Base-by-base conservation (phyloP, 2,797 vertebrate genomes). In the Trachurus trachurus region DNA sequence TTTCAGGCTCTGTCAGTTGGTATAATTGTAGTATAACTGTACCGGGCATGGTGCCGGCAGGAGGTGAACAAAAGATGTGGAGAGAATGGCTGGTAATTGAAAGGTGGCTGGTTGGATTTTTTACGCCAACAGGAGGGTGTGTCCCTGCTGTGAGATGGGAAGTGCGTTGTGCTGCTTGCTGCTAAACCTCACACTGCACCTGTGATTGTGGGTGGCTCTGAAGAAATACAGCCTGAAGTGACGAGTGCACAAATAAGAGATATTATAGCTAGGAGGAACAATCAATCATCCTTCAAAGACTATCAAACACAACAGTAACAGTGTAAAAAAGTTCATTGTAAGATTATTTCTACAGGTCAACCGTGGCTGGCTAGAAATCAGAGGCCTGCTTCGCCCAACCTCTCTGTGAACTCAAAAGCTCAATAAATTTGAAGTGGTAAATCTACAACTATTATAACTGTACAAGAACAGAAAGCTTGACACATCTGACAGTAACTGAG, bases 11-110 rank as follows among this genome's bases (percentile, higher is more conserved):
- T 81, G 56, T 76, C 74, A 75, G 63, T 61, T 67, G 67, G 40
- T 66, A 80, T 91, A 89, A 91, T 81, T 86, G 86, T 54, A 61
- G 61, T 65, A 66, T 74, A 81, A 88, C 86, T 78, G 83, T 70
- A 68, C 29, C 2, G 0, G 40, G 64, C 47, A 58, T 53, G 7
- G 31, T 44, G 61, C 21, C 10, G 15, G 74, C 59, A 71, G 50
- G 70, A 66, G 72, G 62, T 64, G 77, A 75, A 85, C 62, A 73
- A 70, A 70, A 50, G 49, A 74, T 21, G 47, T 16, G 50, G 9
- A 53, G 65, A 69, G 66, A 58, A 34, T 0, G 6, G 12, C 21
- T 1, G 37, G 47, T 71, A 71, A 74, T 69, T 82, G 80, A 83
- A 86, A 80, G 69, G 54, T 69, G 47, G 49, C 60, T 68, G 71